These are phyloP conservation scores for Cheilosia vernalis DNA, from an alignment of 2,888 invertebrate genomes.

Conservation along the genomic window DNA sequence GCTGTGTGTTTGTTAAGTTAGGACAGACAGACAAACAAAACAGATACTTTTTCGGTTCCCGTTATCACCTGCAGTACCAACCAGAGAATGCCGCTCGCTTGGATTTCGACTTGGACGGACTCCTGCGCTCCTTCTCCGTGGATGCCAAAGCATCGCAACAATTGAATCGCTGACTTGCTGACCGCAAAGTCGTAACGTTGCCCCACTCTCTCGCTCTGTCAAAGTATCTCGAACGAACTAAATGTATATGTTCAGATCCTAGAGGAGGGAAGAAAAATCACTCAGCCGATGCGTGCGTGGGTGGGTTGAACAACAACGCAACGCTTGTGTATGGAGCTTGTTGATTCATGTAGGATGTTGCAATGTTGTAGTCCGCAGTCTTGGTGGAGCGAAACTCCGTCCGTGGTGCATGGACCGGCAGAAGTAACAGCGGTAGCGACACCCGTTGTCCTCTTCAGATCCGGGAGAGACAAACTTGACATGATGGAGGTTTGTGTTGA, in stretches of 20 bases:
- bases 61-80: constrained; percentile 72
- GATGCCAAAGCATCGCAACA: constrained; percentile 49
- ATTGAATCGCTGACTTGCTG: constrained; percentile 70
- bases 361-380: constrained; percentile 52
- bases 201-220: constrained; percentile 13
- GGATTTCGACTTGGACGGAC: neutral
- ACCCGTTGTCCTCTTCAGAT: constrained; percentile 73
- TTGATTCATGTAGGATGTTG: constrained; percentile 74
- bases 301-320: constrained; percentile 73
- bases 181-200: constrained; percentile 56
- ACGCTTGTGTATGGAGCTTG: constrained; percentile 56
- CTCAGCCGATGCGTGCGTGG: constrained; percentile 73
- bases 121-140: constrained; percentile 26
- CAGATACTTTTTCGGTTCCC: constrained; percentile 62
- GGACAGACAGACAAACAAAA: constrained; percentile 63
- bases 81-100: constrained; percentile 28
- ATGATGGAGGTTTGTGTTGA: constrained; percentile 75
- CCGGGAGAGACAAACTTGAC: constrained; percentile 74
- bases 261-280: constrained; percentile 68
- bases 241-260: constrained; percentile 43
- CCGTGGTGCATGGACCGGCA: constrained; percentile 18
- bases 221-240: constrained; percentile 24
- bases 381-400: constrained; percentile 2
- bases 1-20: constrained; percentile 52
- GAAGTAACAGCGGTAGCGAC: constrained; percentile 75